Evolutionary conservation across 2,888 invertebrate species (phyloP), one percentile per base, ranked within the genome.

Genomic region (Scaptodrosophila latifasciaeformis): DNA sequence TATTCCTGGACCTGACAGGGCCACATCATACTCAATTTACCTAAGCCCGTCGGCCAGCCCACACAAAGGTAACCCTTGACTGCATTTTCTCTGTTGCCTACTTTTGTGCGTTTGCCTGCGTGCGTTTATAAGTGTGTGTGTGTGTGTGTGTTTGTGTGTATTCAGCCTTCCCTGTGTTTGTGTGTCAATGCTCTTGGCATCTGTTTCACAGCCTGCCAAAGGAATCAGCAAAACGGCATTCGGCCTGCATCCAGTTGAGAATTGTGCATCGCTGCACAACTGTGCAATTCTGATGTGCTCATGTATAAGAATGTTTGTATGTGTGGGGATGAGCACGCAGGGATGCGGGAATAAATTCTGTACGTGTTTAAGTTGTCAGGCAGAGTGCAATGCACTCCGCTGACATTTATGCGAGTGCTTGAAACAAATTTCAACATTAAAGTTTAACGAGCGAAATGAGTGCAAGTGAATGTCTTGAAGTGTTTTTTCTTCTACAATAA

Each of bases 111-210:
- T 21, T 15, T 37, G 21, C 17, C 4, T 30, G 44, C 30, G n/a
- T 31, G 30, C 17, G 12, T 24, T 45, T 31, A 15, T 39, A 27
- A 24, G 31, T 13, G 13, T 12, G 43, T 17, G 43, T 31, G n/a
- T 30, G 24, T 39, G 21, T 31, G 37, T 10, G 19, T 45, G 27
- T 46, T n/a, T 46, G 21, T 40, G 24, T 39, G 7, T 48, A 17
- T 43, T 17, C 21, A 40, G 6, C 31, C 10, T 31, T 18, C 31
- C 3, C 39, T 42, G 40, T 62, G 62, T 77, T 77, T 79, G 65
- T 80, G 64, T 78, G 78, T 79, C 77, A 71, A 71, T 71, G 64
- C 64, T 64, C 61, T 71, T 68, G 57, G 55, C 64, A 60, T 60
- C 64, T 67, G 68, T 67, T 66, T 54, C 45, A 49, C 57, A 47